A percentile compares a stretch with the other conserved stretches of the same genome.
Conservation (phyloP, 2,888 invertebrate species). For the Apamea sordens region DNA sequence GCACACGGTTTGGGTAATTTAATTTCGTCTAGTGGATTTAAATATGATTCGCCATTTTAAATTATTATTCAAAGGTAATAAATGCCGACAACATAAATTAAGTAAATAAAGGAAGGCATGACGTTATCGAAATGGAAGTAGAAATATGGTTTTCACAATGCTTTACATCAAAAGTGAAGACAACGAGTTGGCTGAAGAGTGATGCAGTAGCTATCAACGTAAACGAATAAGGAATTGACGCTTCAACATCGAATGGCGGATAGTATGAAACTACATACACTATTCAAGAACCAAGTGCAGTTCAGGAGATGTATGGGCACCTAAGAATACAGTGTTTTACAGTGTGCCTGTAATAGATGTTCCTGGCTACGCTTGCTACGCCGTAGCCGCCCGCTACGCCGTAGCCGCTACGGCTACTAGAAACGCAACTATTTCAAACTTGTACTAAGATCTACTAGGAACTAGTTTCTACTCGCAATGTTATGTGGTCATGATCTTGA, state of each 20-base stretch:
- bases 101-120: background rate
- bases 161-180: background rate
- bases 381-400: conserved; percentile 19
- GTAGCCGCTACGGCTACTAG: background rate
- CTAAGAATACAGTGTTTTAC: conserved; percentile 5
- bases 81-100: background rate
- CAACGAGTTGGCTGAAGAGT: background rate
- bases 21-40: conserved; percentile 4
- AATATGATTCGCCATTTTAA: background rate
- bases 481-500: conserved; percentile 16
- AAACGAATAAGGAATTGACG: conserved; percentile 38
- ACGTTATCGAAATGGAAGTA: background rate
- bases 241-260: conserved; percentile 18
- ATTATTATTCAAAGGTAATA: conserved; percentile 2
- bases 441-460: conserved; percentile 9
- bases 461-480: background rate
- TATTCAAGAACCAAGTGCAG: conserved; percentile 39
- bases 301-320: conserved; percentile 22
- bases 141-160: background rate
- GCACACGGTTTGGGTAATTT: background rate
- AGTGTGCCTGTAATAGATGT: background rate
- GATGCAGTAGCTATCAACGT: conserved; percentile 20
- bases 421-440: conserved; percentile 30
- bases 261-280: conserved; percentile 26
- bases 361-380: conserved; percentile 19